Evolutionary conservation across 2,797 vertebrate species (phyloP).

Genomic region (Salarias fasciatus): DNA sequence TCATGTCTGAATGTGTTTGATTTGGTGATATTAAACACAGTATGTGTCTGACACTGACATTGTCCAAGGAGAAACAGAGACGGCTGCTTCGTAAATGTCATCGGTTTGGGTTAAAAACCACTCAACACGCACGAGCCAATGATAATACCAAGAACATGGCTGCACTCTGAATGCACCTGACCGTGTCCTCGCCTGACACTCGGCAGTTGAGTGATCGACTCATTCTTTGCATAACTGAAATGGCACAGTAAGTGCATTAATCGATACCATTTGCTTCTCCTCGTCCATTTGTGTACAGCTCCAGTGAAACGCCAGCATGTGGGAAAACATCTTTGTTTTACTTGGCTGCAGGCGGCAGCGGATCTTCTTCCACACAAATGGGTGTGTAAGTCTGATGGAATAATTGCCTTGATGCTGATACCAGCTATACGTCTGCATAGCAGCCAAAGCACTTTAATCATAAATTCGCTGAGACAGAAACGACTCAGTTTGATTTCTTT

Average conservation of each 20-base stretch:
- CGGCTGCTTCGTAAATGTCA: conserved; percentile 24
- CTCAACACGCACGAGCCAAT: conserved; percentile 4
- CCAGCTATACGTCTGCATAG: conserved; percentile 45
- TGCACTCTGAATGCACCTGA: conserved; percentile 34
- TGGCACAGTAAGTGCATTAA: conserved; percentile 41
- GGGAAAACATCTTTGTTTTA: conserved; percentile 47
- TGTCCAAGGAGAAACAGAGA: conserved; percentile 26
- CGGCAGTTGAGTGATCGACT: conserved; percentile 47
- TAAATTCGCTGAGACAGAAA: conserved; percentile 37
- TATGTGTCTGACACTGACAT: conserved; percentile 11
- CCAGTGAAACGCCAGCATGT: conserved; percentile 42
- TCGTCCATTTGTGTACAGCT: conserved; percentile 34
- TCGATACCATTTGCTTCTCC: conserved; percentile 51
- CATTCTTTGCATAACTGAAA: conserved; percentile 50
- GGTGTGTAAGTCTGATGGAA: conserved; percentile 44
- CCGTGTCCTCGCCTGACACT: conserved; percentile 38
- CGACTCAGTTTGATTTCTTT: conserved; percentile 24
- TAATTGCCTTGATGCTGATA: conserved; percentile 54
- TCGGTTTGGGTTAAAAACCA: conserved; percentile 3
- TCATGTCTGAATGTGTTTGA: conserved; percentile 39
- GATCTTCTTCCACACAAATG: conserved; percentile 48
- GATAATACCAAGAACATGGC: background rate
- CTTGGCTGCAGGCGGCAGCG: conserved; percentile 33
- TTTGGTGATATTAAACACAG: conserved; percentile 23
- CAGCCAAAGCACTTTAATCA: conserved; percentile 33